phyloP scores from a whole-genome alignment of 2,888 invertebrate genomes.

The Laspeyria flexula region DNA sequence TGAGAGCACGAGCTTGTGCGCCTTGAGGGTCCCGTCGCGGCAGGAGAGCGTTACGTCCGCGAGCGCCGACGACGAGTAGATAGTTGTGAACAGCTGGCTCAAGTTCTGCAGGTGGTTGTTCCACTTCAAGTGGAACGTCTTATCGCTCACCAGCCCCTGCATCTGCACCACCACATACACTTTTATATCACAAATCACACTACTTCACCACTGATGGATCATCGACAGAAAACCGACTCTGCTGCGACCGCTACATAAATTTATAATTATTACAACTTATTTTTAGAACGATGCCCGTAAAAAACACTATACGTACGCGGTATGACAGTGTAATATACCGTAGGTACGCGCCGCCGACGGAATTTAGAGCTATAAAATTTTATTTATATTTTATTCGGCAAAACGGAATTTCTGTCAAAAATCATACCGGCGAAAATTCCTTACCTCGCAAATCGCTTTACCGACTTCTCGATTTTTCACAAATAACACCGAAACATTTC shows the following conservation, averaged over 20 bases:
- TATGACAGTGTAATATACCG: conserved; percentile 85
- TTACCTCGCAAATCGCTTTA: conserved; percentile 80
- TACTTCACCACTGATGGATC: conserved; percentile 72
- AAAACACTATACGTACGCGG: conserved; percentile 86
- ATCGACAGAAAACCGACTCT: conserved; percentile 82
- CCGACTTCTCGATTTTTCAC: conserved; percentile 82
- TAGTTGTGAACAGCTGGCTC: conserved; percentile 88
- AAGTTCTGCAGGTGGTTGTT: conserved; percentile 91
- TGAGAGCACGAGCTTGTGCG: conserved; percentile 90
- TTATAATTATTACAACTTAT: conserved; percentile 87
- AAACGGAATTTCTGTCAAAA: conserved; percentile 67
- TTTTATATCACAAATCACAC: conserved; percentile 75
- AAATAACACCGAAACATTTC: conserved; percentile 85
- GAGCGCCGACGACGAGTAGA: conserved; percentile 89
- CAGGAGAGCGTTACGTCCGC: conserved; percentile 90
- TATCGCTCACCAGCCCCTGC: conserved; percentile 87
- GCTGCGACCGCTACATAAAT: conserved; percentile 85
- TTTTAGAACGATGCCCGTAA: conserved; percentile 87
- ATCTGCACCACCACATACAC: conserved; percentile 83
- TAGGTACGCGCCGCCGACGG: conserved; percentile 84
- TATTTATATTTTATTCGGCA: conserved; percentile 75
- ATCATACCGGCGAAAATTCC: conserved; percentile 66
- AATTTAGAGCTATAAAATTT: conserved; percentile 82
- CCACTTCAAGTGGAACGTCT: conserved; percentile 90
- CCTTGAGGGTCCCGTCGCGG: conserved; percentile 89